Evolutionary conservation across 2,888 invertebrate species (phyloP).

Genomic region (Dyspetes luteomarginatus): DNA sequence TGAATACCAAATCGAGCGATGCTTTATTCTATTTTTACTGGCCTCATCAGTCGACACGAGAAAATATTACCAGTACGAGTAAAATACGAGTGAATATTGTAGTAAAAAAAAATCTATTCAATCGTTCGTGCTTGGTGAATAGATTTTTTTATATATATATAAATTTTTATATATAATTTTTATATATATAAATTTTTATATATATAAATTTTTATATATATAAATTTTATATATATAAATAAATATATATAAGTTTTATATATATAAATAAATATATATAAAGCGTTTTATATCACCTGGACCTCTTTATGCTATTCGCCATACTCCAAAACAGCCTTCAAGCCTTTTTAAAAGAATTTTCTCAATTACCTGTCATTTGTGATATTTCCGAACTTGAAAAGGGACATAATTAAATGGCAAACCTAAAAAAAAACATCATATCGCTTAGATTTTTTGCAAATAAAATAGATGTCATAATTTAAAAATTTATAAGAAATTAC

Average conservation of each 20-base stretch:
- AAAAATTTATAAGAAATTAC: too few species aligned
- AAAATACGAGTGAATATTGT: too few species aligned
- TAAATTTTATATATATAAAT: not conserved
- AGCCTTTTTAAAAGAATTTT: not conserved
- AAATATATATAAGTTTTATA: not conserved
- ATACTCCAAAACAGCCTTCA: not conserved
- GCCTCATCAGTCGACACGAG: constrained; percentile 26
- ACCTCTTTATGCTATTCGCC: not conserved
- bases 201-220: too few species aligned
- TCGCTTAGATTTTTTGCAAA: too few species aligned
- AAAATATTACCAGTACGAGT: too few species aligned
- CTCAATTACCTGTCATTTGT: not conserved
- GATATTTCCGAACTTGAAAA: not conserved
- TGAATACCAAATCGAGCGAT: constrained; percentile 39
- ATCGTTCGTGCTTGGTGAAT: not conserved
- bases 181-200: too few species aligned
- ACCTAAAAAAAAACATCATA: too few species aligned
- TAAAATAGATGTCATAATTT: too few species aligned
- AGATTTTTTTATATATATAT: too few species aligned
- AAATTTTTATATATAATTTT: too few species aligned
- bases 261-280: not conserved
- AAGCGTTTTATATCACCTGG: not conserved
- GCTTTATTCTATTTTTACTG: constrained; percentile 33
- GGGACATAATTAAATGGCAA: not conserved
- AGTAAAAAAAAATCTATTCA: constrained; percentile 16